Evolutionary conservation across 2,113 vertebrate genomes (phyloP).

Genomic region (Talpa occidentalis): DNA sequence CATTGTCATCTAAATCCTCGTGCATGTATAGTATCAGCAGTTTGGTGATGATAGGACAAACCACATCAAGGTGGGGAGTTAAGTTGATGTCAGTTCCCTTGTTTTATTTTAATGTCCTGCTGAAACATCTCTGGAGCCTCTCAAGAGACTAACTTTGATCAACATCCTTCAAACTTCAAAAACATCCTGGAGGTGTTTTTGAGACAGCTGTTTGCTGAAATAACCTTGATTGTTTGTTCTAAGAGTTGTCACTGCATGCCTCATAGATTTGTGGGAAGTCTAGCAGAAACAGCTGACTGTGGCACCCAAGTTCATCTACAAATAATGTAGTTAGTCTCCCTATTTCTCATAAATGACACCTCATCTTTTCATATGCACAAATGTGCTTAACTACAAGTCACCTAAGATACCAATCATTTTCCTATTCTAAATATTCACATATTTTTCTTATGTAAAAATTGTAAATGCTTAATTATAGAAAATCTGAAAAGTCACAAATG

Average conservation of each 20-base stretch:
- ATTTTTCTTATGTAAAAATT: background rate
- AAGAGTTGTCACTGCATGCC: background rate
- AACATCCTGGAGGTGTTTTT: background rate
- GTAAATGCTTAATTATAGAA: background rate
- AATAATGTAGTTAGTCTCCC: background rate
- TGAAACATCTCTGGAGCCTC: constrained; percentile 66
- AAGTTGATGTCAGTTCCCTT: constrained; percentile 42
- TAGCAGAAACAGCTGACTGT: background rate
- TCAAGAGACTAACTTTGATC: constrained; percentile 66
- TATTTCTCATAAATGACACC: background rate
- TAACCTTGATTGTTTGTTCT: constrained; percentile 51
- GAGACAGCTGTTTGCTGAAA: constrained; percentile 33
- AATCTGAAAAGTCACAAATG: constrained; percentile 12
- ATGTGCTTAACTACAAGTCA: background rate
- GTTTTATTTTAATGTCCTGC: constrained; percentile 49
- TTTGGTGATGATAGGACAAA: background rate
- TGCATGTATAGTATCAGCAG: background rate
- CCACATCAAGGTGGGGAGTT: background rate
- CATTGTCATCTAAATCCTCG: background rate
- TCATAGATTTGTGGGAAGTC: background rate
- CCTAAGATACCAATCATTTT: background rate
- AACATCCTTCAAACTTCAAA: constrained; percentile 62
- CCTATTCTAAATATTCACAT: background rate
- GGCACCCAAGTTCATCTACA: background rate
- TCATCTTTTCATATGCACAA: background rate